These are phyloP conservation scores for Brachyalestes nurse DNA, from an alignment of 2,797 vertebrate genomes.

Conservation along the genomic window DNA sequence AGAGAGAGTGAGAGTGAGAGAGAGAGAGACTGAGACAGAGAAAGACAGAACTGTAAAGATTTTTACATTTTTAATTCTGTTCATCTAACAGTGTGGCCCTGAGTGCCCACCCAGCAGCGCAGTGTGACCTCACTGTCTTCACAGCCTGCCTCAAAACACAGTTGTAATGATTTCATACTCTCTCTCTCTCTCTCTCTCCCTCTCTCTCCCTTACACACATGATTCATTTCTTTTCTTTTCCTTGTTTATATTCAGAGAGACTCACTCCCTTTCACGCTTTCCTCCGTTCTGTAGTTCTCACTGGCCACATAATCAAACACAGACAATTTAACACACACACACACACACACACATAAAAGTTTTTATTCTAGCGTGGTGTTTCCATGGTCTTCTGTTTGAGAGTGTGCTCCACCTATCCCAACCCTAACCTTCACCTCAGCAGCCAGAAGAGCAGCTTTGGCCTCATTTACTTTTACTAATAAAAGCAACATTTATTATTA, in stretches of 20 bases:
- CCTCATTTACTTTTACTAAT: neutral
- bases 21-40: neutral
- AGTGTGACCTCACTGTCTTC: conserved; percentile 24
- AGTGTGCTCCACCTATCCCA: neutral
- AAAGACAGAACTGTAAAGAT: neutral
- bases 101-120: conserved; percentile 18
- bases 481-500: neutral
- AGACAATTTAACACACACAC: neutral
- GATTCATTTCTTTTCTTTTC: no score
- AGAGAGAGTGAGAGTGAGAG: neutral
- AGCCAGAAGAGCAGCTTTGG: neutral
- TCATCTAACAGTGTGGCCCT: neutral
- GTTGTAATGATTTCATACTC: no score
- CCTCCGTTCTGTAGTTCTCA: no score
- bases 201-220: no score
- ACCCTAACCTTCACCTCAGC: neutral
- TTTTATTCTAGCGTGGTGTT: neutral
- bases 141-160: neutral
- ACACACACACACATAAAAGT: neutral
- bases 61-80: no score
- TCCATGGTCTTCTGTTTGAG: neutral
- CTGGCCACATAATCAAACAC: neutral
- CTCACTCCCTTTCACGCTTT: no score
- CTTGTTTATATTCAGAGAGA: no score
- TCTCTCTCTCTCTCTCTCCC: no score